A percentile compares a stretch with the other conserved stretches of the same genome.
phyloP scores from a whole-genome alignment of 2,113 vertebrate species.

The Gopherus evgoodei region DNA sequence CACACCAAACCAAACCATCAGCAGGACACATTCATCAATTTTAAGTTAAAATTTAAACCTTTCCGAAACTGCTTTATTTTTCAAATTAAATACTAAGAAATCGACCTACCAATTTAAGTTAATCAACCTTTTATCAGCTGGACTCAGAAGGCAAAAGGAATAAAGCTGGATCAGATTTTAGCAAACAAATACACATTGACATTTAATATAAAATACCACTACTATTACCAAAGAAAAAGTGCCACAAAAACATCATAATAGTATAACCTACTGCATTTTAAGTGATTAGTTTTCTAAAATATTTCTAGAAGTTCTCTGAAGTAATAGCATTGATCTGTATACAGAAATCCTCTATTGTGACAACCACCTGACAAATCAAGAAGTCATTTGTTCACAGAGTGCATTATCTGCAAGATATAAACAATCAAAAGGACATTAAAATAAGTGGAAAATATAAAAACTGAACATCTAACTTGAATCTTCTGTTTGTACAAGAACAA shows the following conservation, averaged over 20 bases:
- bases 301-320: background rate
- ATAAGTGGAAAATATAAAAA: background rate
- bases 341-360: background rate
- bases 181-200: background rate
- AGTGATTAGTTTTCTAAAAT: background rate
- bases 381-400: background rate
- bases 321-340: background rate
- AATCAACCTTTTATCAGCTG: background rate
- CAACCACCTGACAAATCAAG: background rate
- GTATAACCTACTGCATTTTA: too few species aligned
- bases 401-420: background rate
- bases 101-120: background rate
- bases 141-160: background rate
- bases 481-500: background rate
- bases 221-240: background rate
- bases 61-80: background rate
- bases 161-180: constrained; percentile 10
- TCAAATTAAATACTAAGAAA: background rate
- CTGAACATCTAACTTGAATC: background rate
- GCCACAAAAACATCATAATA: background rate
- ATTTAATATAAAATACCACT: background rate
- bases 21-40: background rate
- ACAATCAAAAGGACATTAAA: background rate
- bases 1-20: background rate
- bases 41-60: background rate